phyloP scores from a whole-genome alignment of 2,113 vertebrate genomes.

The Strix aluco region DNA sequence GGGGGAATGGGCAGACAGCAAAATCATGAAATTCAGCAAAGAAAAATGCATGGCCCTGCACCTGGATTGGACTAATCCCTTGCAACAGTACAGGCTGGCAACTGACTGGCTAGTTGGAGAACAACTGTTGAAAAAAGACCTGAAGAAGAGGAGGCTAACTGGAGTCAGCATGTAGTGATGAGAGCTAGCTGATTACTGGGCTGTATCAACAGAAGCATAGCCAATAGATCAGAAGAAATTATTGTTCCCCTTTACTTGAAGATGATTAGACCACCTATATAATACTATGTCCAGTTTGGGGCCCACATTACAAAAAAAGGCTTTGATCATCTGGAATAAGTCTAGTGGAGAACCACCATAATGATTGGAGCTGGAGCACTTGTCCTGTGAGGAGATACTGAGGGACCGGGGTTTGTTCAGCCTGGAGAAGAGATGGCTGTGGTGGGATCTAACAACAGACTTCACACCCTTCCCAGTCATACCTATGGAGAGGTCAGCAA shows the following conservation, averaged over 20 bases:
- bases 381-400: not conserved
- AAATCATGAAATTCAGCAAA: not conserved
- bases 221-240: not conserved
- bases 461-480: accelerated
- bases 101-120: not conserved
- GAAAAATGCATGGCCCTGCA: not conserved
- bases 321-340: not conserved
- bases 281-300: not conserved
- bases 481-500: not conserved
- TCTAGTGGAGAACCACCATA: not conserved
- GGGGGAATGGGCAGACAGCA: not conserved
- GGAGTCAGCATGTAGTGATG: not conserved
- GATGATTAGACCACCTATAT: no score
- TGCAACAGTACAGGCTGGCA: not conserved
- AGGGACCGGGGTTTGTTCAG: not conserved
- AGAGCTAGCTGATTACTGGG: not conserved
- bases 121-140: not conserved
- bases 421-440: not conserved
- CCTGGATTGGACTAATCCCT: not conserved
- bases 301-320: not conserved
- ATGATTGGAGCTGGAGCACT: not conserved
- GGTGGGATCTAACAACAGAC: not conserved
- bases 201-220: not conserved
- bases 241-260: not conserved
- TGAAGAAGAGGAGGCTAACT: not conserved